Percentiles rank a stretch among this genome's conserved stretches.
Conservation (phyloP, 2,113 vertebrate genomes). For the Tetrao urogallus region DNA sequence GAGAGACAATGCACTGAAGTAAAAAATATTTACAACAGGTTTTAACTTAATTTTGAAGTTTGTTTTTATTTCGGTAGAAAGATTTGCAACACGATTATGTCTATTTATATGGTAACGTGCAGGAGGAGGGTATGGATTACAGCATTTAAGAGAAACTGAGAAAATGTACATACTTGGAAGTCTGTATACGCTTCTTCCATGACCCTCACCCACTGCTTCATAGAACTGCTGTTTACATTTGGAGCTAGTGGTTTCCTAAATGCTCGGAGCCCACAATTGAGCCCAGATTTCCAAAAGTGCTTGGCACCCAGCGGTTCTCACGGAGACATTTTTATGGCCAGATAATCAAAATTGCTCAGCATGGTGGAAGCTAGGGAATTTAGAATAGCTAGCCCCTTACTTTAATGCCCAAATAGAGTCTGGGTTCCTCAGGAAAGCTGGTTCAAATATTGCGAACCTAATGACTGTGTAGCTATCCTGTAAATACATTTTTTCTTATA, state of each 20-base stretch:
- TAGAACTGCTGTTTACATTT: constrained; percentile 28
- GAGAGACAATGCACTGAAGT: background rate
- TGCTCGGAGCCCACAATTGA: constrained; percentile 63
- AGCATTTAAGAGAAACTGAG: background rate
- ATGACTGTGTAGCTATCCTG: background rate
- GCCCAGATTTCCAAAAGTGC: constrained; percentile 72
- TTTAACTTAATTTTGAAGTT: background rate
- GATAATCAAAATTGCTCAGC: constrained; percentile 72
- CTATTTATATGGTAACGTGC: background rate
- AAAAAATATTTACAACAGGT: background rate
- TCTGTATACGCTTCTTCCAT: background rate
- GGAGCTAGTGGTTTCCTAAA: constrained; percentile 51
- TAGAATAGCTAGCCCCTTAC: constrained; percentile 63
- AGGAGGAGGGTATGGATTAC: background rate
- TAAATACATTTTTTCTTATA: background rate
- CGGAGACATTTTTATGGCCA: constrained; percentile 72
- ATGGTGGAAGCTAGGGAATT: constrained; percentile 61
- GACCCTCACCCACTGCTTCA: constrained; percentile 49
- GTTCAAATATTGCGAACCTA: constrained; percentile 37
- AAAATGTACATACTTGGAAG: background rate
- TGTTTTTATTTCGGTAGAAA: constrained; percentile 4
- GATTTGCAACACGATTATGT: background rate
- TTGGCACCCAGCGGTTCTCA: constrained; percentile 68
- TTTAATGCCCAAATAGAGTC: constrained; percentile 51
- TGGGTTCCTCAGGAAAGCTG: constrained; percentile 37